Percentiles rank a stretch among this genome's conserved stretches.
Evolutionary conservation across 1,140 invertebrate species (phyloP).

Genomic region (Orchesella cincta): DNA sequence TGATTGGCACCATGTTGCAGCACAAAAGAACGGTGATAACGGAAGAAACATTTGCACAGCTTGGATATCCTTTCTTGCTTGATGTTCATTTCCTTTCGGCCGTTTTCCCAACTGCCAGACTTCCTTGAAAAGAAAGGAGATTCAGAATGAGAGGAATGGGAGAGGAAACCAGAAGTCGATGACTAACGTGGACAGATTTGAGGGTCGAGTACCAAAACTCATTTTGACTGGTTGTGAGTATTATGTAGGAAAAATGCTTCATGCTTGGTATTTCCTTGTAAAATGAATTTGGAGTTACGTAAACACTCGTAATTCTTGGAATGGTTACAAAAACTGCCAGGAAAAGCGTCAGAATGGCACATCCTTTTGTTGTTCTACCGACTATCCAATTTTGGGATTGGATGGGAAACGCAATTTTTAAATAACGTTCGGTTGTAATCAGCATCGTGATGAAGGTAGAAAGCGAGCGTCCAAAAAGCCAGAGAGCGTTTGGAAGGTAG

Average conservation of each 20-base stretch:
- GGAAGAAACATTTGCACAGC: slow-evolving; percentile 1
- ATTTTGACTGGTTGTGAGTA: not conserved
- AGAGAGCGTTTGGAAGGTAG: too few relatives aligned
- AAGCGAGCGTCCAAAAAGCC: too few relatives aligned
- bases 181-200: not conserved
- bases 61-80: not conserved
- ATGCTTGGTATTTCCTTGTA: not conserved
- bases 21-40: not conserved
- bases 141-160: not conserved
- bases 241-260: not conserved
- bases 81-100: not conserved
- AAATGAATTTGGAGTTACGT: not conserved
- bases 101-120: not conserved
- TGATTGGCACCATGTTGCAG: not conserved
- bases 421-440: too few relatives aligned
- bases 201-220: not conserved
- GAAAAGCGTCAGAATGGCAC: too few relatives aligned
- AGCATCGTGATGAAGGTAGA: too few relatives aligned
- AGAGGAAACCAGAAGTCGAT: not conserved
- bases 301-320: not conserved
- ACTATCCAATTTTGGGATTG: too few relatives aligned
- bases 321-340: not conserved
- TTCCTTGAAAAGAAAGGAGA: not conserved
- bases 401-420: too few relatives aligned
- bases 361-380: too few relatives aligned